These are phyloP conservation scores for Zosterops hypoxanthus DNA, from an alignment of 2,113 vertebrate genomes.

Conservation along the genomic window DNA sequence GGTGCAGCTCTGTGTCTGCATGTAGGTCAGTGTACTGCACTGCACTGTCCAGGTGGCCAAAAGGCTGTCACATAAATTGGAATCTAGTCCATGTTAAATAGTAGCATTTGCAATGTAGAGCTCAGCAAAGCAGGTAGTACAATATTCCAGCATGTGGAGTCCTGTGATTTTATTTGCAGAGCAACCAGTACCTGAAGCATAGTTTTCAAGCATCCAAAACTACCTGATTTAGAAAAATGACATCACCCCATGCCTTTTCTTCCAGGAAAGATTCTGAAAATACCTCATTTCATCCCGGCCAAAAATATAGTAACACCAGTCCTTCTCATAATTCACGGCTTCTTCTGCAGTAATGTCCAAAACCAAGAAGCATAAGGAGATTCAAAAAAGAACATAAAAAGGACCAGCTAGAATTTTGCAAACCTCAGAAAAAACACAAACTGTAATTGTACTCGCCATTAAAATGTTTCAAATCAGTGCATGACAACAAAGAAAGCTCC, in stretches of 20 bases:
- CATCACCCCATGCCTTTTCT: neutral
- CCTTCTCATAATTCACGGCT: neutral
- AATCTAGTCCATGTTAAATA: neutral
- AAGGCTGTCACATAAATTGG: neutral
- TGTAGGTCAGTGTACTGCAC: accelerated
- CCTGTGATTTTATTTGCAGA: neutral
- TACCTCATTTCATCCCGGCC: neutral
- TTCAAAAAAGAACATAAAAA: neutral
- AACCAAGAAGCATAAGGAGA: neutral
- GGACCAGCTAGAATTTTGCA: neutral
- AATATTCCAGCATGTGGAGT: neutral
- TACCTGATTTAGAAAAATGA: neutral
- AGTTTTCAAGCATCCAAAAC: neutral
- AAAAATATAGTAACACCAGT: neutral
- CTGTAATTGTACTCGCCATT: neutral
- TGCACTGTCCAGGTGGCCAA: neutral
- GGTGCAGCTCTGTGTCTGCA: neutral
- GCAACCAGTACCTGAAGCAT: neutral
- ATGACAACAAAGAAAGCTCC: neutral
- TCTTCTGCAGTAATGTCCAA: neutral
- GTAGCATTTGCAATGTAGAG: neutral
- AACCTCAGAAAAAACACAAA: neutral
- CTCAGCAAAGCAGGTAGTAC: neutral
- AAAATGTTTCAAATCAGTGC: neutral
- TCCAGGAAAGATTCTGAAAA: neutral